Evolutionary conservation across 2,113 vertebrate genomes (phyloP).

Genomic region (Chitala chitala): DNA sequence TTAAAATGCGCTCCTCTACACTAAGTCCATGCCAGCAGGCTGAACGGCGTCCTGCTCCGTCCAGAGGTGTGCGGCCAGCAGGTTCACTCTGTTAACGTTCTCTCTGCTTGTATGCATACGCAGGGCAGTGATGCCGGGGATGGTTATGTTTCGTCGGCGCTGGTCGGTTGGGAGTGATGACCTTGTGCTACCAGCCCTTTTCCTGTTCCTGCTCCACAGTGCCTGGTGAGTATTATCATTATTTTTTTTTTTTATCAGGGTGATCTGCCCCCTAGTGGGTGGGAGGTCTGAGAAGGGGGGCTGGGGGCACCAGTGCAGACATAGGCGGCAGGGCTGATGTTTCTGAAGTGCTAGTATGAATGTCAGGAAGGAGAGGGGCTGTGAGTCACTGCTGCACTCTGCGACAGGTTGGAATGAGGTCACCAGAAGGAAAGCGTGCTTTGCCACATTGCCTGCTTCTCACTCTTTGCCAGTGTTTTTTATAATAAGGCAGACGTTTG

Average conservation of each 20-base stretch:
- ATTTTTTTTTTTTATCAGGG: background rate
- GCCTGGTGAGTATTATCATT: slow-evolving; percentile 81
- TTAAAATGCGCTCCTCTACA: background rate
- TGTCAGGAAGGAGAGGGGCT: background rate
- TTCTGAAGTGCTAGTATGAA: background rate
- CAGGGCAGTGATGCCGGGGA: slow-evolving; percentile 86
- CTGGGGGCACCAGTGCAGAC: background rate
- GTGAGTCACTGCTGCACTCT: too few relatives aligned
- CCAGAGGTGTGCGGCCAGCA: background rate
- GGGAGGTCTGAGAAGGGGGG: slow-evolving; percentile 2
- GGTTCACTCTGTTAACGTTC: background rate
- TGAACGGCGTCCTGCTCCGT: too few relatives aligned
- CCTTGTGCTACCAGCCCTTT: slow-evolving; percentile 95
- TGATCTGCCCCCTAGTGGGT: background rate
- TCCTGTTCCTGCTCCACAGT: slow-evolving; percentile 94
- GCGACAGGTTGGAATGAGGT: background rate
- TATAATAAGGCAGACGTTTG: too few relatives aligned
- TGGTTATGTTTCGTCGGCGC: slow-evolving; percentile 97
- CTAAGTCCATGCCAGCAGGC: too few relatives aligned
- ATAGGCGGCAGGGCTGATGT: too few relatives aligned
- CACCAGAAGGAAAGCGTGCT: background rate
- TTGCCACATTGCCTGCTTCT: background rate
- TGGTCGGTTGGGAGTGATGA: slow-evolving; percentile 99
- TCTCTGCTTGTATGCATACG: background rate
- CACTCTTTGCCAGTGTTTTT: background rate